phyloP scores from a whole-genome alignment of 2,888 invertebrate species.

The Machimus rusticus region DNA sequence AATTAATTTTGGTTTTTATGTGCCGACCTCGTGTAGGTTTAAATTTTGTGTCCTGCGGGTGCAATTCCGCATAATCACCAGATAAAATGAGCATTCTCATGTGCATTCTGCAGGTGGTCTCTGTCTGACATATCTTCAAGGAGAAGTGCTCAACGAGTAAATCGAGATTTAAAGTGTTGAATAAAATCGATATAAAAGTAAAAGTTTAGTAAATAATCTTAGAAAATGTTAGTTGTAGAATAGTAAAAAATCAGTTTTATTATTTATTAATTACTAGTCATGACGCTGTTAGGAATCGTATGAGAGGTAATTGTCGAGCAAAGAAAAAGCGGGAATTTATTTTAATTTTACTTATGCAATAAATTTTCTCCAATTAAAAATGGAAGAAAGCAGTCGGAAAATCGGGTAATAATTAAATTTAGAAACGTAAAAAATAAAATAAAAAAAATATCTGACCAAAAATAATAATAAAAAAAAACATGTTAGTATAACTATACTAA shows the following conservation, averaged over 20 bases:
- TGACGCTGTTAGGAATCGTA: not conserved
- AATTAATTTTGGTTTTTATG: not conserved
- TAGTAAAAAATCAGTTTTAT: not conserved
- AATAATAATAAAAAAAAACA: not conserved
- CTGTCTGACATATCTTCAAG: not conserved
- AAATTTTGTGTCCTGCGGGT: not conserved
- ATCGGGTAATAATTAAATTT: conserved; percentile 33
- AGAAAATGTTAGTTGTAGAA: not conserved
- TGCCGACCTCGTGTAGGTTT: not conserved
- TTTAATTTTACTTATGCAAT: not conserved
- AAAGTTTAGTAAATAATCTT: not conserved
- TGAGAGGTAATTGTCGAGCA: not conserved
- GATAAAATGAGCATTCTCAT: not conserved
- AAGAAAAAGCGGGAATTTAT: not conserved
- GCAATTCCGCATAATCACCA: not conserved
- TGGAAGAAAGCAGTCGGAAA: conserved; percentile 36
- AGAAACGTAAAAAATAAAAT: not conserved
- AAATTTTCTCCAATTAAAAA: not conserved
- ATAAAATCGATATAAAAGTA: not conserved
- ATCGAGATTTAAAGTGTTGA: not conserved
- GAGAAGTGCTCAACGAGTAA: not conserved
- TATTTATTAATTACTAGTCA: not conserved
- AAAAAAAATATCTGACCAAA: not conserved
- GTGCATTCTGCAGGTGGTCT: not conserved
- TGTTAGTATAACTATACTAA: not conserved